Conservation (phyloP, 2,888 invertebrate genomes). For the Gortyna flavago region DNA sequence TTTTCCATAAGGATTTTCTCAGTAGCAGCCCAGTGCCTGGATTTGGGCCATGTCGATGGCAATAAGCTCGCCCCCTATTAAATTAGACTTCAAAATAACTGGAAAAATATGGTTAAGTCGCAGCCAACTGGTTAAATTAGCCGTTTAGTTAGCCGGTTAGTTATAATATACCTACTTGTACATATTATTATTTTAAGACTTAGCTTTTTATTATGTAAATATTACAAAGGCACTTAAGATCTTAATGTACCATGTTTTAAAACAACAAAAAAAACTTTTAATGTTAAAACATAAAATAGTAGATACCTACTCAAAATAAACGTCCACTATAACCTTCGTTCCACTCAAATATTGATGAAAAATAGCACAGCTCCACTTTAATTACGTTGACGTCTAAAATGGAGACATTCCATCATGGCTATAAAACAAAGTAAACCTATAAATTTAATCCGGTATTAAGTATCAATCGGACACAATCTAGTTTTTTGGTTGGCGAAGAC, state of each 20-base stretch:
- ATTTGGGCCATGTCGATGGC: not conserved
- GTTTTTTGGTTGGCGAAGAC: slow-evolving; percentile 41
- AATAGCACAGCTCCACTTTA: slow-evolving; percentile 21
- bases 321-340: not conserved
- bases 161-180: too few relatives aligned
- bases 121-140: too few relatives aligned
- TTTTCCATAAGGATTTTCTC: not conserved
- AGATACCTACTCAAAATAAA: not conserved
- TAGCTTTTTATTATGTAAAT: too few relatives aligned
- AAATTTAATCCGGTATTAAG: slow-evolving; percentile 45
- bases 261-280: too few relatives aligned
- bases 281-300: not conserved
- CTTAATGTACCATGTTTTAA: too few relatives aligned
- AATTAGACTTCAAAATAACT: not conserved
- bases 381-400: slow-evolving; percentile 40
- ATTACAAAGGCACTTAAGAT: too few relatives aligned
- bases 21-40: not conserved
- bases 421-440: slow-evolving; percentile 54
- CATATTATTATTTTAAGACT: too few relatives aligned
- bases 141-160: too few relatives aligned
- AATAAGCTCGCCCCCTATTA: not conserved
- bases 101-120: not conserved
- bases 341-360: not conserved
- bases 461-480: slow-evolving; percentile 37
- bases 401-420: slow-evolving; percentile 43